Base-by-base conservation (phyloP, 2,888 invertebrate genomes). In the Lithodes maja region DNA sequence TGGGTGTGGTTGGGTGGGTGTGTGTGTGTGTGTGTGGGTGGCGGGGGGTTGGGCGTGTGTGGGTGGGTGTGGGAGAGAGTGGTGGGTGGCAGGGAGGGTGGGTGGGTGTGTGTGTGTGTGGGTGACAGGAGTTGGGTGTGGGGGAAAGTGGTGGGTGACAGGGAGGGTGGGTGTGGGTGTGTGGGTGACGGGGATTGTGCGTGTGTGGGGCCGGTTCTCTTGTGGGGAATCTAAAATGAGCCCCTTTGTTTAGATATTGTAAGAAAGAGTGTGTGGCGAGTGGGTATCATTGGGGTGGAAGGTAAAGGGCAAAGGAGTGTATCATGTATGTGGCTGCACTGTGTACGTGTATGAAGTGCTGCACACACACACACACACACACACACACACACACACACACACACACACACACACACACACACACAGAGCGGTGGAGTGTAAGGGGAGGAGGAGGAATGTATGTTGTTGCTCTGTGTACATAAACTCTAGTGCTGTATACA, bases 311-410 rank as follows among this genome's bases (percentile, higher is more conserved):
- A 33, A 33, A 33, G 33, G 33, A 33, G 33, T 33, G 33, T 33
- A 33, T 33, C 33, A 33, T 33, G 33, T 33, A 33, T 33, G 33
- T 33, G 33, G 33, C 33, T 33, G 33, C 33, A 33, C 33, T 33
- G 33, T 33, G 33, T 33, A 33, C 33, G 33, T 33, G 33, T 33
- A 33, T 33, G 33, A 33, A 33, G 33, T 33, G 33, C 33, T 33
- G 33, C 61, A 61, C 61, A 61, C 61, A 61, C 61, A 61, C 61
- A 61, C 61, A 61, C 61, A 61, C 61, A 61, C 61, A 61, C 61
- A 61, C 61, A 61, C 61, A 61, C 61, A 61, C 61, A 61, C 61
- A 61, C 61, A 61, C 61, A 61, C 61, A 61, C 61, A 61, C 55
- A 55, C 55, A 55, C 55, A 55, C 55, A 55, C 55, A 55, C 55